Base-by-base conservation (phyloP, 53 echinoderm and acorn worm genomes). In the Actinopyga echinites region DNA sequence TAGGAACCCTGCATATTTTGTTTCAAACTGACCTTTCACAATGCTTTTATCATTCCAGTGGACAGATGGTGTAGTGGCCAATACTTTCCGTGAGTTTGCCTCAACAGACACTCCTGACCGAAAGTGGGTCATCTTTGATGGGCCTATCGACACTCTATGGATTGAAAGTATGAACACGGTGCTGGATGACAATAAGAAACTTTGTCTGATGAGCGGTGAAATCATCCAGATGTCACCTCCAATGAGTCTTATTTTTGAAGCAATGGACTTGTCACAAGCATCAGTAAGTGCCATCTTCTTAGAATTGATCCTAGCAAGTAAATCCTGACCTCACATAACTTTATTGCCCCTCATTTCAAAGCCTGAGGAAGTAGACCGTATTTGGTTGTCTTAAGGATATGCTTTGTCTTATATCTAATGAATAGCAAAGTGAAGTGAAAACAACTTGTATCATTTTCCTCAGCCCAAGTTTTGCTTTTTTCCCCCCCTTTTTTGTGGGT, bases 161-260 rank as follows among this genome's bases (percentile, higher is more conserved):
- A 99, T 99, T 57, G 99, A 99, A 87, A 99, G 99, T 82, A 99
- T 99, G 99, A 99, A 99, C 84, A 99, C 99, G 1, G 99, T 99
- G 43, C 84, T 99, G 57, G 99, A 99, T 75, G 99, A 99, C 67
- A 99, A 99, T 84, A 99, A 99, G 99, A 99, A 99, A 69, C 94
- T 99, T 7, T 99, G 99, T 85, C 81, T 99, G 77, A 99, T 99
- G 99, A 99, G 99, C 40, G 99, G 99, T 30, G 99, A 99, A 83
- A 99, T 99, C 75, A 99, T 99, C 21, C 99, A 99, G 89, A 99
- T 99, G 99, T 99, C 99, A 2, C 88, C 88, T 60, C 71, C 94
- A 3, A 99, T 99, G 99, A 99, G 99, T 77, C 92, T 99, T 74
- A 99, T 99, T 91, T 99, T 97, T 91, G 99, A 99, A 82, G 82